phyloP scores from a whole-genome alignment of 2,888 invertebrate genomes.

The Plagiodera versicolora region DNA sequence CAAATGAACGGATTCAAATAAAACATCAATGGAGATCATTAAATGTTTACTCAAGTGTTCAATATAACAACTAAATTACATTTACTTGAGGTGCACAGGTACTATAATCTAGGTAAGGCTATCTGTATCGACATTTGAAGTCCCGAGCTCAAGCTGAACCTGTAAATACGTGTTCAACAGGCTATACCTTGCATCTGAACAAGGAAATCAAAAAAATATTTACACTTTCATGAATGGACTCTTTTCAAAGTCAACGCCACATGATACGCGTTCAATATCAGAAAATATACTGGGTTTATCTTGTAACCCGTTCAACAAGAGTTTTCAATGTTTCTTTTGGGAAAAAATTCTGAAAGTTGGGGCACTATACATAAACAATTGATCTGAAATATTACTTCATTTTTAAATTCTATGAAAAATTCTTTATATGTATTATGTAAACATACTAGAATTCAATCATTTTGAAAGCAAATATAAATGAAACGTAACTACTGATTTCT shows the following conservation, averaged over 20 bases:
- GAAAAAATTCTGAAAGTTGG: no score
- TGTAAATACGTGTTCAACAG: constrained; percentile 6
- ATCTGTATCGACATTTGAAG: constrained; percentile 3
- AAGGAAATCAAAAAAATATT: constrained; percentile 9
- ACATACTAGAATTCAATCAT: no score
- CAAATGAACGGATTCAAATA: neutral
- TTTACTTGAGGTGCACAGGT: constrained; percentile 15
- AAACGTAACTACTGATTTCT: no score
- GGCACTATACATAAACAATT: no score
- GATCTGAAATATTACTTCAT: no score
- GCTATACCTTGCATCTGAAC: constrained; percentile 11
- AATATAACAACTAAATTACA: constrained; percentile 10
- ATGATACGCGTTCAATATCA: neutral
- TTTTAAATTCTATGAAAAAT: no score
- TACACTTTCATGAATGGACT: constrained; percentile 1
- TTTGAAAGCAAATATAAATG: no score
- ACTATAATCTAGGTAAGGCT: constrained; percentile 11
- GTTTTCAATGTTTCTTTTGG: no score
- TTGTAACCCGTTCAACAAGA: no score
- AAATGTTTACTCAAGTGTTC: constrained; percentile 10
- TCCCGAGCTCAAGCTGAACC: constrained; percentile 1
- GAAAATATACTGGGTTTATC: no score
- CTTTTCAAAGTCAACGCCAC: neutral
- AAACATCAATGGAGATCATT: constrained; percentile 12
- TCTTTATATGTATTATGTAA: no score